A percentile compares a stretch with the other conserved stretches of the same genome.
phyloP scores from a whole-genome alignment of 2,888 invertebrate genomes.

The Apotomis betuletana region DNA sequence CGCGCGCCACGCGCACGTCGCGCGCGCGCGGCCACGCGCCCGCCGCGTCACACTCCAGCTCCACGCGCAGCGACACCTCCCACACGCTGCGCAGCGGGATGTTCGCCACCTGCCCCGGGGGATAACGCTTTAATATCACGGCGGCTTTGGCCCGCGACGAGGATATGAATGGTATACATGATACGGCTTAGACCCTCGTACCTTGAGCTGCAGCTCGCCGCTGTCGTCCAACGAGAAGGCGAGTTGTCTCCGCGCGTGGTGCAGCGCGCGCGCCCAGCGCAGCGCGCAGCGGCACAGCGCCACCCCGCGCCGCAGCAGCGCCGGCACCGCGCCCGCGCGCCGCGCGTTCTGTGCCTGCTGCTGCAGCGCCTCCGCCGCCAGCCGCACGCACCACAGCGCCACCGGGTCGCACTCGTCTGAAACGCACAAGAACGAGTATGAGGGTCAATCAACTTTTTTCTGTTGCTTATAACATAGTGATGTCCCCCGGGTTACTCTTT shows the following conservation, averaged over 20 bases:
- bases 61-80: constrained; percentile 65
- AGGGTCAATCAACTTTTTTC: no score
- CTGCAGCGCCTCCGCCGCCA: constrained; percentile 62
- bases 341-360: constrained; percentile 43
- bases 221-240: constrained; percentile 58
- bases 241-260: constrained; percentile 54
- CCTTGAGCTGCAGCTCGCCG: constrained; percentile 63
- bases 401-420: constrained; percentile 62
- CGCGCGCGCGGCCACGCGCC: constrained; percentile 53
- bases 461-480: no score
- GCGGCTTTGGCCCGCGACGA: no score
- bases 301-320: constrained; percentile 56
- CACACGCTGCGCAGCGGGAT: constrained; percentile 68
- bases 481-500: no score
- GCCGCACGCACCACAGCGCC: constrained; percentile 58
- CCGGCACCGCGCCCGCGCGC: constrained; percentile 48
- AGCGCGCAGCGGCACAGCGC: constrained; percentile 57
- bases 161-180: no score
- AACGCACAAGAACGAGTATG: constrained; percentile 37
- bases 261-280: constrained; percentile 38
- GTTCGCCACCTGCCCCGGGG: constrained; percentile 67
- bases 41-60: constrained; percentile 49
- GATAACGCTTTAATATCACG: no score
- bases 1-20: constrained; percentile 52
- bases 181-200: no score